Evolutionary conservation across 2,113 vertebrate genomes (phyloP), one percentile per base, ranked within the genome.

Genomic region (Chloropsis cyanopogon): DNA sequence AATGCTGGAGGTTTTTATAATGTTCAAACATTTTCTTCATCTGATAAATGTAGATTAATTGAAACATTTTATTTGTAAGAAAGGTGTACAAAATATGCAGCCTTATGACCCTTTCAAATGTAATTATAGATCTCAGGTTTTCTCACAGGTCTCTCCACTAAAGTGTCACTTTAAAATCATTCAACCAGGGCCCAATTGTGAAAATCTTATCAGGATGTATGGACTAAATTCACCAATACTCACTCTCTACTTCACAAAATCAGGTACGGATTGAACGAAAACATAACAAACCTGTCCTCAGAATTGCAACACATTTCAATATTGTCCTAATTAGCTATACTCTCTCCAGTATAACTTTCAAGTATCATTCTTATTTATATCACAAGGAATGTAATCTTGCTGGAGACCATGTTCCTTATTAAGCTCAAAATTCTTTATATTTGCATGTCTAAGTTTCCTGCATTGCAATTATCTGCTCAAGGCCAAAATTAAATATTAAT

Each of bases 401-500:
- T 35, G 12, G 37, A 91, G 56, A 65, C 10, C 8, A 16, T 60
- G 11, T 42, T 87, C 46, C 10, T 93, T 64, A 56, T 71, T 87
- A 73, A 78, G 24, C 88, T 50, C 64, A 68, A 89, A 90, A 57
- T 76, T 71, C 7, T 68, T 70, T n/a, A 21, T 53, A 64, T 89
- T 86, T 92, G 39, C 63, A 77, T 23, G 14, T 73, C 14, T 54
- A 20, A 4, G 0, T 68, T 87, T 82, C 39, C 14, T 70, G 10
- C 56, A 64, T 46, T 68, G 19, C 12, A 84, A 78, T 79, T 79
- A 72, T 64, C 26, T 87, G 31, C 57, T 79, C 28, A 53, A 68
- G 37, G 57, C 17, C 14, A 70, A 60, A 61, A 91, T 90, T 68
- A 86, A 95, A 75, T 85, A 85, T 79, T 94, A 71, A 84, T 84